phyloP scores from a whole-genome alignment of 2,888 invertebrate species.

The Limnephilus auricula region DNA sequence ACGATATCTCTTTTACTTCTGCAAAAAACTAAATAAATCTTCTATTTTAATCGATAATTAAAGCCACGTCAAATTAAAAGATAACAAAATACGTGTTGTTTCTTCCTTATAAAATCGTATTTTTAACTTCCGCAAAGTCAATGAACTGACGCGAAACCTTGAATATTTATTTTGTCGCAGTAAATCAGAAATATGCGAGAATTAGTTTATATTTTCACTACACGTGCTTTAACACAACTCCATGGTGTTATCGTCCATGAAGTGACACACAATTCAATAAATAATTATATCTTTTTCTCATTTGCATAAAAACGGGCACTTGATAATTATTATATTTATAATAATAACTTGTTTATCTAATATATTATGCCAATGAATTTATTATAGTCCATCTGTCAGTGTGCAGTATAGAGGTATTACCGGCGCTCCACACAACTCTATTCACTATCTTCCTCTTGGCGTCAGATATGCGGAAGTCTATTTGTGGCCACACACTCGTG shows the following conservation, averaged over 20 bases:
- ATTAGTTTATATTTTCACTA: not conserved
- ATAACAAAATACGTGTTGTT: not conserved
- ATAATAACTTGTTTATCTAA: not conserved
- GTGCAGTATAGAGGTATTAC: not conserved
- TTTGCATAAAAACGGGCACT: not conserved
- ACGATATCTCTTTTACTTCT: not conserved
- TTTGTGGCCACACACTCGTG: constrained; percentile 37
- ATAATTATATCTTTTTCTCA: not conserved
- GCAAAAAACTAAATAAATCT: not conserved
- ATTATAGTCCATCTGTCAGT: not conserved
- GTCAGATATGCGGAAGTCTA: constrained; percentile 48
- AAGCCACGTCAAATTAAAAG: too few relatives aligned
- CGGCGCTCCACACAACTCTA: not conserved
- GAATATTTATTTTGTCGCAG: not conserved
- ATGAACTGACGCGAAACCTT: not conserved
- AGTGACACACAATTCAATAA: not conserved
- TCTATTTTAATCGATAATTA: not conserved
- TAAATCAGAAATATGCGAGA: not conserved
- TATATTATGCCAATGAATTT: not conserved
- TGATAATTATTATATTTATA: not conserved
- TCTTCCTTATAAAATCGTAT: not conserved
- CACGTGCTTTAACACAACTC: not conserved
- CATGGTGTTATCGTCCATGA: not conserved
- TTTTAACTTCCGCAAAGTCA: not conserved
- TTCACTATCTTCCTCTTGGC: constrained; percentile 41